Base-by-base conservation (phyloP, 1,140 invertebrate species). In the Ylistrum balloti region DNA sequence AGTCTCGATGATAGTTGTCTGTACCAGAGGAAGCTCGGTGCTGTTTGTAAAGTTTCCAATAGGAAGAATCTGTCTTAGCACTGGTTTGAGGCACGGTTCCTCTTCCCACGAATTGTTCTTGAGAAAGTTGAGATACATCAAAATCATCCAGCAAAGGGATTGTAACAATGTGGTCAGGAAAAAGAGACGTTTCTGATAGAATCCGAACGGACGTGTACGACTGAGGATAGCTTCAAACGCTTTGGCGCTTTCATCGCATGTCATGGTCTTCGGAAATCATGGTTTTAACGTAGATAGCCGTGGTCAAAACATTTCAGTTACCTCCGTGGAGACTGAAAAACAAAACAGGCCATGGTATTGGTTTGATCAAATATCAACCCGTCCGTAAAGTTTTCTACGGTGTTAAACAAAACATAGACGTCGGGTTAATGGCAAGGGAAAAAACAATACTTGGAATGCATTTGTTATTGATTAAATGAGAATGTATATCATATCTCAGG, bases 101-200 rank as follows among this genome's bases (percentile, higher is more conserved):
- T 74, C 56, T n/a, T 28, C 56, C 56, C 56, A 74, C 22, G 56
- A 9, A 17, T 74, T n/a, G n/a, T 74, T 74, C 56, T 74, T 74
- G 56, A 74, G 56, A n/a, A 74, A 74, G 56, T n/a, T 74, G 34
- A 90, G 86, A 86, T 94, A 94, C 45, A 93, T 48, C 33, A 94
- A 48, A 17, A 92, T 89, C 38, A 93, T 91, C 17, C 88, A 89
- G 15, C 91, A 91, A 7, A 93, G 33, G 38, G 91, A 90, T 85
- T 94, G 93, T 0, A 94, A 74, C 85, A 91, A 88, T 28, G 89
- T 90, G 7, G 91, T 91, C 17, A 91, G 41, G 33, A 93, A 89
- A 88, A 93, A 93, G 0, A 93, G 74, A 33, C 93, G 87, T 34
- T 93, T 94, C 88, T 94, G 93, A 88, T 91, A 94, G 90, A 92